Base-by-base conservation (phyloP, 2,888 invertebrate species). In the Ctenicera cuprea region DNA sequence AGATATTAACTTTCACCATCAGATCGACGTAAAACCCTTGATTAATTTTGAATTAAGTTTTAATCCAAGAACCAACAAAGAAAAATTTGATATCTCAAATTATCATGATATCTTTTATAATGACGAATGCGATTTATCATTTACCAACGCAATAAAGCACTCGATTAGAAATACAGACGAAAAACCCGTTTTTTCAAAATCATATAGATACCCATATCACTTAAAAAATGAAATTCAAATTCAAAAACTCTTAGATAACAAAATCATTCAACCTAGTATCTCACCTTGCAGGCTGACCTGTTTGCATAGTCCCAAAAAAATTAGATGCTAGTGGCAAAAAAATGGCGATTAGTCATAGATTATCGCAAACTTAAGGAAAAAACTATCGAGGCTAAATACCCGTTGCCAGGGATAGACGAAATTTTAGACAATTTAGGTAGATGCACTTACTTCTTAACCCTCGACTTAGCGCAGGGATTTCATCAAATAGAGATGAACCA, bases 401-500 rank as follows among this genome's bases (percentile, higher is more conserved):
- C 75, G 11, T 30, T 78, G 7, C 76, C 79, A 4, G 64, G 66
- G 9, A 76, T 85, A 14, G 74, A 80, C 16, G 82, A 83, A 69
- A 79, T 80, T 8, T 61, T 82, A 30, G 80, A 80, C 30, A 80
- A 80, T 38, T 38, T 81, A 70, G 80, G 80, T 16, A 76, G 57
- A 74, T 80, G 75, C 38, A 67, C 41, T n/a, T 81, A 80, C 48
- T 81, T 81, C 57, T 66, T 77, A 0, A 80, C 79, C 1, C 57
- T 82, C 5, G 80, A 81, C 66, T 52, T 82, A 9, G 79, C 74
- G 38, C 76, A 74, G 33, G 82, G 81, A 8, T 83, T 82, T 37
- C 80, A 80, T 38, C 84, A 85, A 71, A 80, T 84, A 8, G 78
- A 79, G 62, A 76, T 80, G 73, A 38, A 74, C 54, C 70, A 5